phyloP scores from a whole-genome alignment of 2,113 vertebrate species.

The Muntiacus muntjak region DNA sequence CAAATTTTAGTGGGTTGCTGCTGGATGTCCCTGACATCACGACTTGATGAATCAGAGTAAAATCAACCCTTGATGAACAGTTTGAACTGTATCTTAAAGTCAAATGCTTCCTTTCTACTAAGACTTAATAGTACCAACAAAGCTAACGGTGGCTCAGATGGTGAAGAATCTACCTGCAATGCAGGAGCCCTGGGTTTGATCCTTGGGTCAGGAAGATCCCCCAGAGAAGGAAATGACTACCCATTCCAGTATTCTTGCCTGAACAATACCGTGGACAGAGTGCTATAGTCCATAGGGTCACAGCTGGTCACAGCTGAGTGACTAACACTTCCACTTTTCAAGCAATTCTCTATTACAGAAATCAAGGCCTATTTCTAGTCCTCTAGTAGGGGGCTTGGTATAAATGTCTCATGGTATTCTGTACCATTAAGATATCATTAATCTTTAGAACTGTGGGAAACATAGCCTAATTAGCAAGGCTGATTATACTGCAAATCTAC shows the following conservation, averaged over 20 bases:
- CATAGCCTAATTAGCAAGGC: neutral
- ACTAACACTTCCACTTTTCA: neutral
- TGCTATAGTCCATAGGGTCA: neutral
- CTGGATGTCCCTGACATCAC: fast-evolving
- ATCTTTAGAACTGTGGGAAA: neutral
- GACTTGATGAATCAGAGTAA: neutral
- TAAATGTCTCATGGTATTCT: neutral
- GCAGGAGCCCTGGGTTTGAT: neutral
- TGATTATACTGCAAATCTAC: neutral
- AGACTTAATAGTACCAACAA: neutral
- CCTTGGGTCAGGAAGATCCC: neutral
- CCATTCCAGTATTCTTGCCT: neutral
- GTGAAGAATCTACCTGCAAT: neutral
- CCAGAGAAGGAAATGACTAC: neutral
- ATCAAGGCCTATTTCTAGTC: neutral
- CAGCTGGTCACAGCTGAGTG: neutral
- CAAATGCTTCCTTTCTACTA: neutral
- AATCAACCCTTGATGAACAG: neutral
- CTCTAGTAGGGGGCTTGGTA: neutral
- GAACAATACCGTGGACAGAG: neutral
- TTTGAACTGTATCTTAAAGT: neutral
- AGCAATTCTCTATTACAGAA: neutral
- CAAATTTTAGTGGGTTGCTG: neutral
- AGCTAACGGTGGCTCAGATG: neutral
- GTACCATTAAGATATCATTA: neutral